These are phyloP conservation scores for Eulemur albifrons DNA, from an alignment of 2,797 vertebrate genomes.

Conservation along the genomic window DNA sequence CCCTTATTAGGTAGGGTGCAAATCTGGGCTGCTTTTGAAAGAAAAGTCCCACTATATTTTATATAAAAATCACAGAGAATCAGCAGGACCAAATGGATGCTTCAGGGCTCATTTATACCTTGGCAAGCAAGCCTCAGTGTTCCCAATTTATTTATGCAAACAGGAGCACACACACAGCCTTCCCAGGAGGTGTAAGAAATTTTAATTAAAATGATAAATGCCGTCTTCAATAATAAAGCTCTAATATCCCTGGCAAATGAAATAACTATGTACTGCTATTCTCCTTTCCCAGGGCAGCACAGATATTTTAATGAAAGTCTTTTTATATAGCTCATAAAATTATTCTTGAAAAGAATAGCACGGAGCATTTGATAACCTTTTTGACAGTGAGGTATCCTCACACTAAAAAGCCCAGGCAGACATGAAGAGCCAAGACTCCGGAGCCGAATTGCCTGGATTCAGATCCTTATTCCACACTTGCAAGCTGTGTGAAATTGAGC, in stretches of 20 bases:
- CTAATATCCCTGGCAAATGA: constrained; percentile 48
- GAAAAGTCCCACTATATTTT: background rate
- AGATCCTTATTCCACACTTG: background rate
- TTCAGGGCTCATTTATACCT: constrained; percentile 35
- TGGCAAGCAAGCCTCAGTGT: background rate
- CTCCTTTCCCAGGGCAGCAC: background rate
- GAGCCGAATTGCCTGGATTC: background rate
- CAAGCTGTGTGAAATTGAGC: background rate
- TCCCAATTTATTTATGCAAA: constrained; percentile 57
- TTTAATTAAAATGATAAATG: constrained; percentile 71
- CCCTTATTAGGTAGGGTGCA: background rate
- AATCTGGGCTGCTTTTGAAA: background rate
- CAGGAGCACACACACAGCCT: background rate
- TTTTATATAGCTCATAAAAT: constrained; percentile 39
- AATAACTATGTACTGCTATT: background rate
- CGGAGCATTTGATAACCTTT: background rate
- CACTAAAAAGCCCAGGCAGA: background rate
- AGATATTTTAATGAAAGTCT: constrained; percentile 42
- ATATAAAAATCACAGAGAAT: background rate
- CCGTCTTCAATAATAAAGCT: constrained; percentile 21
- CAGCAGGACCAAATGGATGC: background rate
- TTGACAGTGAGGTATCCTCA: background rate
- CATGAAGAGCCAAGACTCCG: background rate
- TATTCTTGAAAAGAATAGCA: constrained; percentile 33
- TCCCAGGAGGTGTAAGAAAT: constrained; percentile 4